phyloP scores from a whole-genome alignment of 2,797 vertebrate species.

The Cottoperca gobio region DNA sequence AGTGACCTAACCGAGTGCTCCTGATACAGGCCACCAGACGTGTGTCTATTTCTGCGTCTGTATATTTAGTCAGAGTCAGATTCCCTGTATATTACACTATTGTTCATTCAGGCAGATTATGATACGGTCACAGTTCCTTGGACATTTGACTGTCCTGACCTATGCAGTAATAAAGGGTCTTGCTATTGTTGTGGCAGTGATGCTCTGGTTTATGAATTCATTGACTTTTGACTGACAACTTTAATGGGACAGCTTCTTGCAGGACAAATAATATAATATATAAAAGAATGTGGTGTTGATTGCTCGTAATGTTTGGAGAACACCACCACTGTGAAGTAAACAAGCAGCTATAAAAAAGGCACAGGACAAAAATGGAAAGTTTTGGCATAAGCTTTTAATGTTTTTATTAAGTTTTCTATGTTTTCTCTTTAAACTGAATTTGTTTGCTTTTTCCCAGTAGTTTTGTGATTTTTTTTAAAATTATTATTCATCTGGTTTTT shows the following conservation, averaged over 20 bases:
- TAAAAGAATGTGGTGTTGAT: not conserved
- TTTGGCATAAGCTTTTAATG: conserved; percentile 85
- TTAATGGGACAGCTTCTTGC: not conserved
- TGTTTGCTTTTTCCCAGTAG: conserved; percentile 70
- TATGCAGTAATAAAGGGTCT: not conserved
- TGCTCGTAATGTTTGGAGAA: not conserved
- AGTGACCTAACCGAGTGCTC: too few species aligned
- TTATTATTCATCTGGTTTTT: conserved; percentile 59
- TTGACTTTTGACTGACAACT: too few species aligned
- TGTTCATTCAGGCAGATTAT: too few species aligned
- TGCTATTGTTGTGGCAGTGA: not conserved
- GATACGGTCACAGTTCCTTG: not conserved
- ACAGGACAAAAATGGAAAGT: conserved; percentile 74
- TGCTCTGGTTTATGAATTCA: not conserved
- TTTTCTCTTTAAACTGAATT: conserved; percentile 81
- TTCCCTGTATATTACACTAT: too few species aligned
- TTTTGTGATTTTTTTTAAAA: conserved; percentile 60
- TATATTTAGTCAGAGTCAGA: too few species aligned
- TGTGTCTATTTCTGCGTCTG: too few species aligned
- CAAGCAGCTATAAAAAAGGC: conserved; percentile 8
- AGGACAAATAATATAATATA: too few species aligned
- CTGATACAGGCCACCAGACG: too few species aligned
- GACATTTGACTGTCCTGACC: not conserved
- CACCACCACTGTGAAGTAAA: not conserved
- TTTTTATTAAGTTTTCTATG: conserved; percentile 81